Evolutionary conservation across 2,113 vertebrate genomes (phyloP).

Genomic region (Ahaetulla prasina): DNA sequence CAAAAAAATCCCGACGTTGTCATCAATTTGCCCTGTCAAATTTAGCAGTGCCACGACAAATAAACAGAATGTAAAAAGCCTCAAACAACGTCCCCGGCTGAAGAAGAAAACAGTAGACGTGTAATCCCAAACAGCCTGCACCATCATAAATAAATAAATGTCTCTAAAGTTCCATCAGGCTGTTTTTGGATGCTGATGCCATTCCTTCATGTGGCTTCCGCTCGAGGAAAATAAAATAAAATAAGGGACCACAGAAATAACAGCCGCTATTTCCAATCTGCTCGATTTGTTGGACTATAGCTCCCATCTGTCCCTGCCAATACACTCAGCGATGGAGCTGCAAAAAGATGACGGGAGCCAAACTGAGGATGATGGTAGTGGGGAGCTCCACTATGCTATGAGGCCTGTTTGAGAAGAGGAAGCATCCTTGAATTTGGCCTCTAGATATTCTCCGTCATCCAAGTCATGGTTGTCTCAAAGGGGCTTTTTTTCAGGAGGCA

Average conservation of each 20-base stretch:
- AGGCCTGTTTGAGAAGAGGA: neutral
- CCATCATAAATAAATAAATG: neutral
- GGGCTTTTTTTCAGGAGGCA: too few species aligned
- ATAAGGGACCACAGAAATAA: neutral
- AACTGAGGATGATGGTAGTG: neutral
- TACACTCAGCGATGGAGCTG: neutral
- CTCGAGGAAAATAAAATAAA: neutral
- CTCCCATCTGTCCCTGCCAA: neutral
- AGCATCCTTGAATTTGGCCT: neutral
- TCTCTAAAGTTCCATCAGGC: neutral
- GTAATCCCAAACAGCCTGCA: neutral
- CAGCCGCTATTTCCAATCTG: neutral
- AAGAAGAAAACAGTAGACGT: neutral
- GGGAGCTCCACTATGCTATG: neutral
- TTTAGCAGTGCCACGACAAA: neutral
- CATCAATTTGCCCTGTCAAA: neutral
- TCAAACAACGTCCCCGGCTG: neutral
- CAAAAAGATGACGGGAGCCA: neutral
- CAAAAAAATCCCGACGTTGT: neutral
- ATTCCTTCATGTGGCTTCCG: neutral
- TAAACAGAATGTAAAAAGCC: neutral
- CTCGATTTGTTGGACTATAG: neutral
- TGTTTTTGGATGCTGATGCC: neutral
- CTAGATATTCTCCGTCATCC: too few species aligned
- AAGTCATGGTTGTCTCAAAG: too few species aligned